Evolutionary conservation across 2,888 invertebrate species (phyloP), one percentile per base, ranked within the genome.

Genomic region (Hirtodrosophila trivittata): DNA sequence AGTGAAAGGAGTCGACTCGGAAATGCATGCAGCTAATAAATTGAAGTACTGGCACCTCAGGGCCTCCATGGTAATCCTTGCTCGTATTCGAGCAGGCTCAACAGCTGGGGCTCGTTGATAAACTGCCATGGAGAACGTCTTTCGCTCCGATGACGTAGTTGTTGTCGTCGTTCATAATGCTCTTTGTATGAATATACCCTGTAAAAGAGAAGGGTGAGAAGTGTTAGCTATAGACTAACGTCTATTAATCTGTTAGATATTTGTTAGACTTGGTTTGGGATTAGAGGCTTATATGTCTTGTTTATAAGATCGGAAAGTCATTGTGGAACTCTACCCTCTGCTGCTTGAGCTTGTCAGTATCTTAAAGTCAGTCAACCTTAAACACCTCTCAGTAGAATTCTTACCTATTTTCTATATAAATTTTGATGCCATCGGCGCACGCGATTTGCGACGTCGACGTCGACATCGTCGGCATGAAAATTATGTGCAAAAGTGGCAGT

Each of bases 401-500:
- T 47, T 57, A 43, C 30, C 26, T 54, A 10, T 56, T 69, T 52
- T 68, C 37, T 68, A 62, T 69, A 69, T 57, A 63, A 25, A 49
- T 54, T 56, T 82, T 77, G 69, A 69, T 77, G 77, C 66, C 72
- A 69, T 52, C 73, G 73, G 38, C 47, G 75, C 81, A 82, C 81
- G 82, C 82, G 87, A 87, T 81, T 59, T 51, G 62, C 59, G 57
- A 50, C 59, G 75, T 56, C 66, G 60, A 50, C 73, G 66, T 66
- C 60, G 38, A 16, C 32, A 45, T 43, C 38, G 49, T 56, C 39
- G 73, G 67, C 77, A 77, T 84, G 70, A 72, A 76, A 85, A 87
- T 85, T 84, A 85, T 87, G 87, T 75, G 66, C 54, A 75, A 54
- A 55, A 68, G 67, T 81, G 72, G 68, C 77, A 75, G 81, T 78